Base-by-base conservation (phyloP, 2,888 invertebrate species). In the Apoda limacodes region DNA sequence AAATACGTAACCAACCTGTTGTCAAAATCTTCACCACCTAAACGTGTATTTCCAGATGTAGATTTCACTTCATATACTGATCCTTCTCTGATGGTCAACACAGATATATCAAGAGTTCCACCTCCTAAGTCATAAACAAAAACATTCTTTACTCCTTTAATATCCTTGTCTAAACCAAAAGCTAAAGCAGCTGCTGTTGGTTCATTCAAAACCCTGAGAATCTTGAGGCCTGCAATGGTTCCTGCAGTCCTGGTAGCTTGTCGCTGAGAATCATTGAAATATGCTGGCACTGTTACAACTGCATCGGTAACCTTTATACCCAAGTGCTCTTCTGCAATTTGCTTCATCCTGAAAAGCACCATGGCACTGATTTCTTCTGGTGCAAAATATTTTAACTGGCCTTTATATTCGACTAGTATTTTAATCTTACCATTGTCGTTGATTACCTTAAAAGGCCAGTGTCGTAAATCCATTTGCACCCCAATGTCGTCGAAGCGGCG, bases 11-110 rank as follows among this genome's bases (percentile, higher is more conserved):
- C 65, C 2, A 74, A 43, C 25, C 71, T 54, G 13, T 62, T 64
- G 20, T 75, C 71, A n/a, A 72, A 75, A 23, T 74, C 71, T 13
- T 71, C 69, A 1, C 74, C 74, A 0, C 74, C 72, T 0, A 72
- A 37, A 11, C 58, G 46, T 0, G 61, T 58, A 23, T 62, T 64
- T 0, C 71, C 69, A 1, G 62, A 55, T 0, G 67, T 68, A 0
- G 66, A 50, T 32, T 57, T 68, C 1, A 75, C 72, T 44, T 68
- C 55, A 13, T 60, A 72, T 0, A 63, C 40, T 0, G 58, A 57
- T 10, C 50, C 53, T 10, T 57, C 50, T 1, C 45, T 51, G 9
- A 71, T 59, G 4, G 45, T 57, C 2, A 75, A 22, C 7, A 74
- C 40, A 5, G 72, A 65, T 14, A 71, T 69, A 23, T 74, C 69